phyloP scores from a whole-genome alignment of 2,113 vertebrate genomes.

The Progne subis region DNA sequence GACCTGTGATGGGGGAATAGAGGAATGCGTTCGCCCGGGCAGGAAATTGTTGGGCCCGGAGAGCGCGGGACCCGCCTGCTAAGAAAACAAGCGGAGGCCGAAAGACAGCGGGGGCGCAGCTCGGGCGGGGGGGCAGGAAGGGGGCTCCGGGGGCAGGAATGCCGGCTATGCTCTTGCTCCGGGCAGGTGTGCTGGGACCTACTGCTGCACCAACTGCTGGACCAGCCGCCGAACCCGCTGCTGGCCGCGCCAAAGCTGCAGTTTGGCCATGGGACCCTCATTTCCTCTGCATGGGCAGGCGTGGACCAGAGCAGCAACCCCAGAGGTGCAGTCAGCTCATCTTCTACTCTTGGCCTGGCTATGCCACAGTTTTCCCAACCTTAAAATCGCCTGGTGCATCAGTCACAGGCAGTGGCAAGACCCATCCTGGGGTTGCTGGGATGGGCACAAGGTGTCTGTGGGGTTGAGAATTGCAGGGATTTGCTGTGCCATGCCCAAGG shows the following conservation, averaged over 20 bases:
- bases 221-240: background rate
- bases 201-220: accelerated
- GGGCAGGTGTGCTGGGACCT: constrained; percentile 32
- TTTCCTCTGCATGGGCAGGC: accelerated
- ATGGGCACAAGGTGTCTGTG: background rate
- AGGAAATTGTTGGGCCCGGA: constrained; percentile 58
- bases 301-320: accelerated
- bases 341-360: background rate
- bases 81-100: constrained; percentile 56
- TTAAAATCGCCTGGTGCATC: background rate
- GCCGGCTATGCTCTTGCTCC: background rate
- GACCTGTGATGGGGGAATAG: background rate
- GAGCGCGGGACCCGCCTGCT: constrained; percentile 41
- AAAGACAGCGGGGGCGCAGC: background rate
- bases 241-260: accelerated
- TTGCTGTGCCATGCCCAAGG: background rate
- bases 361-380: background rate
- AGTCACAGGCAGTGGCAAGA: accelerated
- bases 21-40: constrained; percentile 11
- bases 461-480: background rate
- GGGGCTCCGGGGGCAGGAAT: constrained; percentile 15
- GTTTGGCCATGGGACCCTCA: accelerated
- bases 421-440: accelerated
- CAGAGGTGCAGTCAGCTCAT: background rate
- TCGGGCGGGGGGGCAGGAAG: constrained; percentile 23